Base-by-base conservation (phyloP, 1,140 invertebrate species). In the Hetaerina americana region DNA sequence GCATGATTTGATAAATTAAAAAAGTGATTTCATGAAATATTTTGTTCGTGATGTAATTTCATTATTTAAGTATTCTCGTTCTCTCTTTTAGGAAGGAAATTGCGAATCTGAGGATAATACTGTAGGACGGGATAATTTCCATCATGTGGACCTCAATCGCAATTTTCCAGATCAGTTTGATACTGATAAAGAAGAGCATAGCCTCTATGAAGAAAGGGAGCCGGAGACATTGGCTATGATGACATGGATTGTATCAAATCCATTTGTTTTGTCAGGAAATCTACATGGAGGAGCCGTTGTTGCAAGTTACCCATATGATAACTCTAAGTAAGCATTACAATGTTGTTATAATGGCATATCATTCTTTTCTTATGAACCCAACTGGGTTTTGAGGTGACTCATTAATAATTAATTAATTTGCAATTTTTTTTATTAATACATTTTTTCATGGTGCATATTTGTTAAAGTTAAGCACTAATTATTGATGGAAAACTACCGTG, bases 221-320 rank as follows among this genome's bases (percentile, higher is more conserved):
- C 92, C 91, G n/a, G 97, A 99, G 83, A 99, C 96, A 0, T 78
- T 89, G 22, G 92, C 93, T 40, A 85, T 98, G 73, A 98, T 98
- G 87, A 88, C 86, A 10, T 97, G 92, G 93, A 92, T 96, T 69
- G 80, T 88, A 1, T 84, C 84, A 22, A 89, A 92, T 78, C 92
- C 92, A 27, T 97, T 98, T 81, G 92, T 96, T 27, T 82, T 97
- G 10, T 96, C 94, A 0, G 92, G 90, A 0, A 97, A 95, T 82
- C 83, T 98, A 66, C 95, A 97, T 79, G 94, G 92, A 24, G 95
- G 95, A 29, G 93, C 95, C 66, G 83, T 97, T 0, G 94, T 96
- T 6, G 92, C 94, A 5, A 94, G 93, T 79, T 96, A 96, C 83
- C 94, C 94, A 0, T 96, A 86, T 80, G 90, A 92, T 80, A 90